Conservation (phyloP, 2,113 vertebrate genomes). For the Ciconia maguari region DNA sequence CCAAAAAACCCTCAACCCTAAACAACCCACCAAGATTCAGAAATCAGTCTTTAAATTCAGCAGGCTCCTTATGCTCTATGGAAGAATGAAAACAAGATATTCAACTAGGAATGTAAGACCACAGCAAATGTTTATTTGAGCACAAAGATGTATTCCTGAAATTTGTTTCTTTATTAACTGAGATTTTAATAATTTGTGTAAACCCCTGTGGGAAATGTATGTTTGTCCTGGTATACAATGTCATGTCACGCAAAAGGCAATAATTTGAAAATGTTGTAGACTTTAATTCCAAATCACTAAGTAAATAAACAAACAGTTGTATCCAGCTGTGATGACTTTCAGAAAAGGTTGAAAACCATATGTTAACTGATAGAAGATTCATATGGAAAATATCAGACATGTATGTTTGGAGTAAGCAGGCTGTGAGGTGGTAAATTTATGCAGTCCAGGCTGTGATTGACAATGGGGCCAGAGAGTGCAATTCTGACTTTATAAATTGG, state of each 20-base stretch:
- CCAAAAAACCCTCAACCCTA: not conserved
- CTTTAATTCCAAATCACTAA: not conserved
- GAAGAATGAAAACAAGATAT: not conserved
- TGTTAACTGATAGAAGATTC: not conserved
- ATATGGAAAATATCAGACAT: not conserved
- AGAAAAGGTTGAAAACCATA: not conserved
- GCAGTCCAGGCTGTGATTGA: not conserved
- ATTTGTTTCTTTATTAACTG: not conserved
- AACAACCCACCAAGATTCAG: not conserved
- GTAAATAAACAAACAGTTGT: conserved; percentile 17
- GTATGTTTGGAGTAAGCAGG: not conserved
- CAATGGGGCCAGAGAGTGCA: not conserved
- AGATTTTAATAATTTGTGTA: not conserved
- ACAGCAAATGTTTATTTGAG: not conserved
- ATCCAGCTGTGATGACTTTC: conserved; percentile 45
- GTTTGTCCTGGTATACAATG: not conserved
- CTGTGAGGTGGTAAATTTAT: not conserved
- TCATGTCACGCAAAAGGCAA: not conserved
- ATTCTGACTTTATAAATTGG: not conserved
- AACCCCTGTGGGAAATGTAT: not conserved
- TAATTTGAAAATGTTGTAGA: not conserved
- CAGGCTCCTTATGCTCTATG: not conserved
- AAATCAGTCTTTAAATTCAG: not conserved
- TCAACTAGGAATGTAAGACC: not conserved
- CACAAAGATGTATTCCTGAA: not conserved